phyloP scores from a whole-genome alignment of 1,140 invertebrate genomes.

The Pomacea maculata region DNA sequence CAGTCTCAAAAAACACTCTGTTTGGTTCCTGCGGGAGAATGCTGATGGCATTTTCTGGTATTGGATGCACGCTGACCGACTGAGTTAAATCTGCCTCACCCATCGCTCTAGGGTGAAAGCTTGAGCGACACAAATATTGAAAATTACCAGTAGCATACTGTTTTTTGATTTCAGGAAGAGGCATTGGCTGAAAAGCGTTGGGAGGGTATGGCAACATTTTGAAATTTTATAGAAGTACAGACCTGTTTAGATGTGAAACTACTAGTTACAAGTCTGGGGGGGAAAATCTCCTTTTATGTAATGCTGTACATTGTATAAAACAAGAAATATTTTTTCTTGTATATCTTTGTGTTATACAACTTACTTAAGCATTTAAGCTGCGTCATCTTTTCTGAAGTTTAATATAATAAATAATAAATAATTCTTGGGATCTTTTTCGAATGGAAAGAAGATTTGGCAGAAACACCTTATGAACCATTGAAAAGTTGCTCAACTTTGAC shows the following conservation, averaged over 20 bases:
- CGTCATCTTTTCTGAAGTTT: background rate
- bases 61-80: conserved; percentile 18
- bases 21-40: background rate
- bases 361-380: background rate
- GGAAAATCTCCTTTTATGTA: too few relatives aligned
- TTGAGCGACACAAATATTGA: conserved; percentile 13
- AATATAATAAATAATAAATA: too few relatives aligned
- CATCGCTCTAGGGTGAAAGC: conserved; percentile 2
- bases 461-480: too few relatives aligned
- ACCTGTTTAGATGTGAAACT: too few relatives aligned
- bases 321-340: too few relatives aligned
- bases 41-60: background rate
- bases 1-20: conserved; percentile 8
- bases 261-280: too few relatives aligned
- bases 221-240: too few relatives aligned
- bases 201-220: conserved; percentile 19
- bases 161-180: background rate
- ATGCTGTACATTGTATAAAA: too few relatives aligned
- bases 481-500: too few relatives aligned
- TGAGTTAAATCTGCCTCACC: conserved; percentile 15
- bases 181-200: background rate
- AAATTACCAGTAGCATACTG: conserved; percentile 1
- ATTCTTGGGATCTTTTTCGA: too few relatives aligned
- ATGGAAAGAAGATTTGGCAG: too few relatives aligned
- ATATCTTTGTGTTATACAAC: too few relatives aligned